phyloP scores from a whole-genome alignment of 2,888 invertebrate species.

The Oscheius sp. region DNA sequence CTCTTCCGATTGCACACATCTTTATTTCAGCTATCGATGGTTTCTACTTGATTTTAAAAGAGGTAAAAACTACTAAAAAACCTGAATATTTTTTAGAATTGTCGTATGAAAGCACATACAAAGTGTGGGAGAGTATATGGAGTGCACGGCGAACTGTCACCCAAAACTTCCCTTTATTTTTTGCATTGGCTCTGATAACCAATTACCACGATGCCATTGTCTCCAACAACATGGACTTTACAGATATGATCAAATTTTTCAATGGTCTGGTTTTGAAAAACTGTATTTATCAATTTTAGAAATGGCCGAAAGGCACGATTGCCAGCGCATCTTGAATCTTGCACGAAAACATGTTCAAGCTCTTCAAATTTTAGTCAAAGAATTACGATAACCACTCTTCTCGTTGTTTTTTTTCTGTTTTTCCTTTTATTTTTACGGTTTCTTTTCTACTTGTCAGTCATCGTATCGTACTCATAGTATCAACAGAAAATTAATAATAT shows the following conservation, averaged over 20 bases:
- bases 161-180: slow-evolving; percentile 89
- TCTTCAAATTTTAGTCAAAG: slow-evolving; percentile 78
- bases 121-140: slow-evolving; percentile 96
- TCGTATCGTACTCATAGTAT: not conserved
- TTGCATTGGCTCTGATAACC: slow-evolving; percentile 90
- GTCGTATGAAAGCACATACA: slow-evolving; percentile 89
- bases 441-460: not conserved
- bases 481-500: too few relatives aligned
- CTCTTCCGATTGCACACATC: slow-evolving; percentile 90
- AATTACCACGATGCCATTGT: slow-evolving; percentile 90
- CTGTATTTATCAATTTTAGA: slow-evolving; percentile 78
- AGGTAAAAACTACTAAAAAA: too few relatives aligned
- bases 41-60: slow-evolving; percentile 94
- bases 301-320: slow-evolving; percentile 95
- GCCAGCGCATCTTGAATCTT: slow-evolving; percentile 84
- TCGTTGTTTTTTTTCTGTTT: too few relatives aligned
- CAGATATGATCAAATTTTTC: slow-evolving; percentile 96
- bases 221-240: slow-evolving; percentile 95
- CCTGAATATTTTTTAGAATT: slow-evolving; percentile 81
- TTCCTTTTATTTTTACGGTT: not conserved
- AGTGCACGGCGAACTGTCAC: slow-evolving; percentile 89
- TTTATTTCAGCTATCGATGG: slow-evolving; percentile 98
- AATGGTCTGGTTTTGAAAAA: slow-evolving; percentile 80
- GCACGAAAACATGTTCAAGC: slow-evolving; percentile 88
- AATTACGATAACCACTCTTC: slow-evolving; percentile 1